phyloP scores from a whole-genome alignment of 2,888 invertebrate species.

The Perizoma affinitatum region DNA sequence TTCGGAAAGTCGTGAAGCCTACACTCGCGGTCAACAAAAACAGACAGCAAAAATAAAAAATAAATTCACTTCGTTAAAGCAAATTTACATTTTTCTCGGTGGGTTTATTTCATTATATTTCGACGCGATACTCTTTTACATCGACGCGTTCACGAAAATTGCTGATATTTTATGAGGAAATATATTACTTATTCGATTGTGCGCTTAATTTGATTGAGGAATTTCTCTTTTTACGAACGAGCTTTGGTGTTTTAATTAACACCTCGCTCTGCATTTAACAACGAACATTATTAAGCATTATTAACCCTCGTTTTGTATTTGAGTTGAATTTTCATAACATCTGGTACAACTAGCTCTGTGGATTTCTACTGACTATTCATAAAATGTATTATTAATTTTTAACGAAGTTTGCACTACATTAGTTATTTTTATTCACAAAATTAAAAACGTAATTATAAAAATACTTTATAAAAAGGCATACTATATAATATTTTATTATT shows the following conservation, averaged over 20 bases:
- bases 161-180: slow-evolving; percentile 50
- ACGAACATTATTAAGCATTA: slow-evolving; percentile 1
- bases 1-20: slow-evolving; percentile 44
- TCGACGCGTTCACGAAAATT: slow-evolving; percentile 45
- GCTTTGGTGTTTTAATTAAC: slow-evolving; percentile 37
- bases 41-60: slow-evolving; percentile 55
- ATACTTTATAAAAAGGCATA: too few species aligned
- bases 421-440: too few species aligned
- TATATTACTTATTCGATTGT: slow-evolving; percentile 49
- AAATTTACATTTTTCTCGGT: slow-evolving; percentile 73
- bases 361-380: not conserved
- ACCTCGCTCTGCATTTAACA: slow-evolving; percentile 23
- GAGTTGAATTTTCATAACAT: too few species aligned
- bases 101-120: slow-evolving; percentile 63
- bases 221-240: slow-evolving; percentile 42
- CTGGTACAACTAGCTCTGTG: too few species aligned
- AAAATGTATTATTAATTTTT: too few species aligned
- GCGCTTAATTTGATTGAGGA: slow-evolving; percentile 54
- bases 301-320: not conserved
- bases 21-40: slow-evolving; percentile 52
- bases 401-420: too few species aligned
- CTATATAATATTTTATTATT: too few species aligned
- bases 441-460: too few species aligned
- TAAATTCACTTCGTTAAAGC: slow-evolving; percentile 72
- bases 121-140: slow-evolving; percentile 50